These are phyloP conservation scores for Micrastur ruficollis DNA, from an alignment of 2,797 vertebrate species.

Conservation along the genomic window DNA sequence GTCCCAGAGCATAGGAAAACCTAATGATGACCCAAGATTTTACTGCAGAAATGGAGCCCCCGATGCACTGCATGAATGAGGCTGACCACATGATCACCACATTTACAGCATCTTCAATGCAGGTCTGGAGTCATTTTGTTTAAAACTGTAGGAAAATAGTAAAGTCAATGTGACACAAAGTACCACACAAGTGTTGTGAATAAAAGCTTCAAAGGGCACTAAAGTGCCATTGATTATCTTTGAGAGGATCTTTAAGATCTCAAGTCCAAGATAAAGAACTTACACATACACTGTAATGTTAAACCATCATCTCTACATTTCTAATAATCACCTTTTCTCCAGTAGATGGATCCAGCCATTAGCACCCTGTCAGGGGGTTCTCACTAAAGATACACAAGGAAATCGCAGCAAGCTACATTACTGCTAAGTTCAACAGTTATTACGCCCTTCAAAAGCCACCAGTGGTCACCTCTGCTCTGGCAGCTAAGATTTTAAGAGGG, in stretches of 20 bases:
- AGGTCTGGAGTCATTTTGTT: constrained; percentile 19
- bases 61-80: neutral
- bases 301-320: constrained; percentile 24
- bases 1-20: neutral
- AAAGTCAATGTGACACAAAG: constrained; percentile 57
- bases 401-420: neutral
- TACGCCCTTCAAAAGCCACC: neutral
- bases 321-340: constrained; percentile 6
- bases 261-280: constrained; percentile 11
- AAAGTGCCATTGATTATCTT: constrained; percentile 63
- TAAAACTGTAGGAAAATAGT: constrained; percentile 47
- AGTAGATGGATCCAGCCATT: neutral
- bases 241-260: constrained; percentile 49
- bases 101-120: constrained; percentile 29
- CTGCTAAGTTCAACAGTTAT: neutral
- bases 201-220: constrained; percentile 57
- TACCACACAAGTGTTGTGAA: constrained; percentile 18
- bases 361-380: neutral
- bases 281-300: neutral
- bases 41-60: neutral
- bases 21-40: neutral
- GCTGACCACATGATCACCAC: neutral
- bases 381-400: neutral
- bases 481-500: neutral
- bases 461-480: neutral